Base-by-base conservation (phyloP, 2,888 invertebrate species). In the Heliothis peltigera region DNA sequence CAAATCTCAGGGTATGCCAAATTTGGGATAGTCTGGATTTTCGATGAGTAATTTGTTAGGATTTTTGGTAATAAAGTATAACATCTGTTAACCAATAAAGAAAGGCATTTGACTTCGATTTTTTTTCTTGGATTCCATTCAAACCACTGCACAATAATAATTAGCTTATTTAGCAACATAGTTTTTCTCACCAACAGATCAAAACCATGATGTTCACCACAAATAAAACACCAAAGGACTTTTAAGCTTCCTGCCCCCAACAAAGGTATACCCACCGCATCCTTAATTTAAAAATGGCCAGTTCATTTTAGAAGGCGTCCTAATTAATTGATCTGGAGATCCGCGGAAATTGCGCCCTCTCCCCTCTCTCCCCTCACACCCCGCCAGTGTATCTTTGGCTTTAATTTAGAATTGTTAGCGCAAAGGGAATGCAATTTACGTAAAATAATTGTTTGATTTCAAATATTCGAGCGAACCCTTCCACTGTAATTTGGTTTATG, bases 371-470 rank as follows among this genome's bases (percentile, higher is more conserved):
- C 80, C 70, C 58, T 57, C 43, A 61, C 58, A 77, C 67, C 64
- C 81, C 81, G 70, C 73, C 87, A 88, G 88, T 92, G 92, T 94
- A 93, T 94, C 92, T 92, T 92, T 87, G 89, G 91, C 91, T 91
- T 94, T 93, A 94, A 94, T 94, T 94, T 93, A 90, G 92, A 93
- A 94, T 91, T 93, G 93, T 94, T 92, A 92, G 89, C 90, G 91
- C 87, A 90, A 91, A 92, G 91, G 92, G 92, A 92, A 92, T 94
- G 93, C 93, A 94, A 94, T 94, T 93, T 94, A 92, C 89, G 91
- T 91, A 88, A 92, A 92, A 93, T 93, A 94, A 94, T 94, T 93
- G 92, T 93, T 93, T 92, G 93, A 94, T 92, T 93, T 91, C 88
- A 83, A 91, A 92, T 88, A 91, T 88, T 91, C 84, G 75, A 79